Evolutionary conservation across 2,113 vertebrate species (phyloP), one percentile per base, ranked within the genome.

Genomic region (Malaclemys terrapin): DNA sequence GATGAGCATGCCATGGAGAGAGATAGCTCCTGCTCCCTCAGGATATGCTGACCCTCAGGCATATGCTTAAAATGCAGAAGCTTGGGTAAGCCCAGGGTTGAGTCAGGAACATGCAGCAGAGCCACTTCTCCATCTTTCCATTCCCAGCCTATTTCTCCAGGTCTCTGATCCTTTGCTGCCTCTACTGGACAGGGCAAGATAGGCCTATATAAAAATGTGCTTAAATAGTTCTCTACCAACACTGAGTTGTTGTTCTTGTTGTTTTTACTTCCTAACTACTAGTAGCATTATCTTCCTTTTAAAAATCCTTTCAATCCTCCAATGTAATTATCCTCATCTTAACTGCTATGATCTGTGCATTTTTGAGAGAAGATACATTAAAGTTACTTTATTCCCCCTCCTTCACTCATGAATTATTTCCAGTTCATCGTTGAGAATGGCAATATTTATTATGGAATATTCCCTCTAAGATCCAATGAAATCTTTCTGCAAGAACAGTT

Each of bases 341-440:
- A 56, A 56, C 69, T 90, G 22, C 80, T 80, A 62, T 82, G 56
- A 47, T 82, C 10, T 25, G 5, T 16, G 1, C 11, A 2, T 92
- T 89, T 93, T 52, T 88, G 35, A 80, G 45, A 22, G 14, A 78
- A 82, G 27, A 13, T 88, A 49, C 0, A 2, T 49, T 90, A 90
- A 69, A 53, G 56, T 24, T 12, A 13, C 35, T 86, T 84, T 42
- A 72, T 57, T 95, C 56, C 56, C 52, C 31, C 14, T 38, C 65
- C 8, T 69, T 8, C 35, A 69, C 9, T 80, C 38, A 47, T 95
- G 29, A 11, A 84, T 90, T 84, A 59, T 89, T 93, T 80, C 87
- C 4, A 35, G 75, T 80, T 47, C 10, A 11, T 79, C 2, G 10
- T 92, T 92, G 45, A 78, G 42, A 78, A 38, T 72, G 62, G 56